phyloP scores from a whole-genome alignment of 2,113 vertebrate genomes.

The Pristiophorus japonicus region DNA sequence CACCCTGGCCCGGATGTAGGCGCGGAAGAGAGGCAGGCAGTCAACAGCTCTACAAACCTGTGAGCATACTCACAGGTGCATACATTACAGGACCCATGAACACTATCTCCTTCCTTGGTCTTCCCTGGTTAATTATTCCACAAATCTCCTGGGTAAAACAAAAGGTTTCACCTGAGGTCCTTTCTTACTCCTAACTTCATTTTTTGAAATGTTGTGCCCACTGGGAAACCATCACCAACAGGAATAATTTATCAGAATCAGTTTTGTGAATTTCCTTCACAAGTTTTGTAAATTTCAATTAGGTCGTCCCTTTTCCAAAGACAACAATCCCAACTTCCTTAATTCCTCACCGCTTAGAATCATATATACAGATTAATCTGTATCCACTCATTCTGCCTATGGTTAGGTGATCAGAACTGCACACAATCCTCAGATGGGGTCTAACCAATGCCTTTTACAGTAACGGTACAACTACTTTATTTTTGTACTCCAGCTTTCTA shows the following conservation, averaged over 20 bases:
- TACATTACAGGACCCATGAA: too few relatives aligned
- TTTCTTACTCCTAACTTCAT: not conserved
- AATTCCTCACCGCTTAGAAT: not conserved
- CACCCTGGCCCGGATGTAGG: too few relatives aligned
- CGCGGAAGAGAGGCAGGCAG: too few relatives aligned
- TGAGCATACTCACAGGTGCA: too few relatives aligned
- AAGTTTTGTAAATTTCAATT: not conserved
- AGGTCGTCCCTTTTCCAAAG: not conserved
- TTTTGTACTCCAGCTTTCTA: not conserved
- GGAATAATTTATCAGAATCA: not conserved
- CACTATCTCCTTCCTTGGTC: not conserved
- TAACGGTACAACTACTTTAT: not conserved
- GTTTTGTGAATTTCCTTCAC: not conserved
- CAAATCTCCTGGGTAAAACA: not conserved
- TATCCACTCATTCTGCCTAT: not conserved
- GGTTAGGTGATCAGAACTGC: not conserved
- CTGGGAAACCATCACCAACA: not conserved
- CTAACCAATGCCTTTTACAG: not conserved
- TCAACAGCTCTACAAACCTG: too few relatives aligned
- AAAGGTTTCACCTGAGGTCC: not conserved
- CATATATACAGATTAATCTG: not conserved
- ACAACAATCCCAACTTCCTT: not conserved
- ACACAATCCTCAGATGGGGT: not conserved
- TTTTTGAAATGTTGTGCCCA: not conserved
- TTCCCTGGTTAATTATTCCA: not conserved